Evolutionary conservation across 2,888 invertebrate species (phyloP).

Genomic region (Apamea monoglypha): DNA sequence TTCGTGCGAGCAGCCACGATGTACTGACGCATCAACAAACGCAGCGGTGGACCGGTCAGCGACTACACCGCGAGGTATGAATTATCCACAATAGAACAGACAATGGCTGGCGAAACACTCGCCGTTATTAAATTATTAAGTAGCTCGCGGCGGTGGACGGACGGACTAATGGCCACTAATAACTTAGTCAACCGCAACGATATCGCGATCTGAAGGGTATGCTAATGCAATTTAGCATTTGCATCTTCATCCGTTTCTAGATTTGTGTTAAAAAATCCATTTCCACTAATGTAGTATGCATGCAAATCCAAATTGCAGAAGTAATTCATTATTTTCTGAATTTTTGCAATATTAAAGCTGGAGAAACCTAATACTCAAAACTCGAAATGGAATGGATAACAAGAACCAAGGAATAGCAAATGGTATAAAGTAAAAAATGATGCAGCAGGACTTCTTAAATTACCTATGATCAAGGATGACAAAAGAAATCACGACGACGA

Average conservation of each 20-base stretch:
- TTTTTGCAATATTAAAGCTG: background rate
- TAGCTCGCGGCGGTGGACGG: constrained; percentile 71
- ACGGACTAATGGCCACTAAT: constrained; percentile 60
- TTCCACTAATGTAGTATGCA: background rate
- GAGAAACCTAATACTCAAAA: background rate
- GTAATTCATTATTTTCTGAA: background rate
- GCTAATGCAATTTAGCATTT: constrained; percentile 37
- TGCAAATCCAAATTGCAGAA: background rate
- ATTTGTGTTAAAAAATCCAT: constrained; percentile 8
- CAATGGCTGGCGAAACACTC: constrained; percentile 77
- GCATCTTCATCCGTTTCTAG: constrained; percentile 12
- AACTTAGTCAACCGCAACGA: constrained; percentile 56
- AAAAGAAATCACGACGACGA: background rate
- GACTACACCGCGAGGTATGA: constrained; percentile 77
- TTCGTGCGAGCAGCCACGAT: constrained; percentile 79
- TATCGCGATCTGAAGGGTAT: constrained; percentile 46
- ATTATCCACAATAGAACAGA: constrained; percentile 78
- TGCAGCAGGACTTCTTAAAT: background rate
- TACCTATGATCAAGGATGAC: background rate
- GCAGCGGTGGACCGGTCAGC: constrained; percentile 77
- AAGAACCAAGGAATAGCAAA: background rate
- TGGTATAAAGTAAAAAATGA: background rate
- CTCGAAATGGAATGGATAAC: background rate
- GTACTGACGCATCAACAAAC: constrained; percentile 83
- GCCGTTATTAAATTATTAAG: constrained; percentile 85